Base-by-base conservation (phyloP, 2,113 vertebrate genomes). In the Perognathus longimembris region DNA sequence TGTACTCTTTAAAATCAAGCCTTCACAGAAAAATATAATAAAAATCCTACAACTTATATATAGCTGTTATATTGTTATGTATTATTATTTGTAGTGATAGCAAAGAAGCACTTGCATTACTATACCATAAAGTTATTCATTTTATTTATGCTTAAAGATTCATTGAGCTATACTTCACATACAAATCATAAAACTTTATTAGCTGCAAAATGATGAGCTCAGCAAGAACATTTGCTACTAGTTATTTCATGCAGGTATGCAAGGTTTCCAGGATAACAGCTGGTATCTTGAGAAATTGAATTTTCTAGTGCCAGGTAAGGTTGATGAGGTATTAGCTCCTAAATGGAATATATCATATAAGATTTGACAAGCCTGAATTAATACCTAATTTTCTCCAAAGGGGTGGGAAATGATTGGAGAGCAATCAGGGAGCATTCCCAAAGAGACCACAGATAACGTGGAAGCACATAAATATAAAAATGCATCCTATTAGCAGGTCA, bases 291-390 rank as follows among this genome's bases (percentile, higher is more conserved):
- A 97, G 92, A 93, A 97, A 97, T 73, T 95, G 89, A 96, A 81
- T 92, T 95, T 97, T 94, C 86, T 89, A 87, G 76, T 91, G 85
- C 73, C 93, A 96, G 95, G 92, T 81, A 96, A 78, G 94, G 87
- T 76, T 96, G 93, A 95, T 84, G 95, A 96, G 34, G 32, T 95
- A 96, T 93, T 75, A 93, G 81, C 66, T 94, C 57, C 81, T 95
- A 92, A 91, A 92, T 91, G 59, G 94, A 93, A 93, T 91, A 85
- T 85, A 94, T 94, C 92, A 94, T 91, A 91, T 85, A 95, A 88
- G 90, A 69, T 81, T 96, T 76, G 95, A 96, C 85, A 96, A 95
- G 94, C 86, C 89, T 96, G 94, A 82, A 42, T 97, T 96, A 93
- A 96, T 96, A 95, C 89, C 82, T 90, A 85, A 80, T 92, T 84